phyloP scores from a whole-genome alignment of 37 sponge, comb jelly and placozoan genomes.

The Spongilla lacustris region DNA sequence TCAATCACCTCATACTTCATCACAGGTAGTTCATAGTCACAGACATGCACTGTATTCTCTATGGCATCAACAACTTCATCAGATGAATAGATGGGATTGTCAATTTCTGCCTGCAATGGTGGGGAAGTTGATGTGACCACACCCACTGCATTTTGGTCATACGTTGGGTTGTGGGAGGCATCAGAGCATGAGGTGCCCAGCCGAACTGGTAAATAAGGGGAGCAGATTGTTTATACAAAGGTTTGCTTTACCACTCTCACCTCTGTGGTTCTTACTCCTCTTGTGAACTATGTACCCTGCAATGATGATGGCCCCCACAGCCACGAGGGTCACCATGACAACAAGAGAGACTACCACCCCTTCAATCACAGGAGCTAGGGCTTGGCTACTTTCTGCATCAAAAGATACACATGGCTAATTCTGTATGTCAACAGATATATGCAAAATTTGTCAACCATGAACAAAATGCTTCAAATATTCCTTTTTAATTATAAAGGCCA shows the following conservation, averaged over 20 bases:
- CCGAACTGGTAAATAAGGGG: neutral
- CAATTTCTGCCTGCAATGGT: neutral
- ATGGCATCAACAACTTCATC: neutral
- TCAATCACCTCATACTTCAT: neutral
- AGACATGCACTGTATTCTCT: neutral
- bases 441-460: too few relatives aligned
- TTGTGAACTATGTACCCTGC: neutral
- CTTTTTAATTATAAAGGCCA: too few relatives aligned
- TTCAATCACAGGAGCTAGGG: neutral
- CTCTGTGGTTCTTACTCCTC: neutral
- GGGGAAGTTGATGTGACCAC: neutral
- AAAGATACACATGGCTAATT: too few relatives aligned
- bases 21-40: neutral
- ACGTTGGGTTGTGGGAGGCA: neutral
- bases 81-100: neutral
- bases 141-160: neutral
- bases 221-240: neutral
- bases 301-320: neutral
- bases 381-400: neutral
- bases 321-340: neutral
- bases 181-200: neutral
- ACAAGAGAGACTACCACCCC: neutral
- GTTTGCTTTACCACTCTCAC: neutral
- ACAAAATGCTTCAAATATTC: too few relatives aligned
- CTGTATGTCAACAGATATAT: too few relatives aligned